Percentiles rank a stretch among this genome's conserved stretches.
Conservation (phyloP, 2,797 vertebrate species). For the Brachyrhaphis roseni region DNA sequence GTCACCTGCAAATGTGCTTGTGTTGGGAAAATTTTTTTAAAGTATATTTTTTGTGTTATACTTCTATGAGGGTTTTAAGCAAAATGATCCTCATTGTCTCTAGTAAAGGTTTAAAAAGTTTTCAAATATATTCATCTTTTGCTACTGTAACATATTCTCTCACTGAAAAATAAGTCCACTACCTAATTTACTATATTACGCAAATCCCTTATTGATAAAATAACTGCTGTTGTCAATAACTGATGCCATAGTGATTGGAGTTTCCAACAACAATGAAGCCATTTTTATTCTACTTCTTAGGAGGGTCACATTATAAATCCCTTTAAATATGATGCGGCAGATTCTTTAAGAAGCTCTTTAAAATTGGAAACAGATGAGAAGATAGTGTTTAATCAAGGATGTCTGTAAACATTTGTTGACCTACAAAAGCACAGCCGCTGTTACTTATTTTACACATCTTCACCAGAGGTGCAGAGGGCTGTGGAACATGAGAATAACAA, state of each 20-base stretch:
- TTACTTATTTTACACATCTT: neutral
- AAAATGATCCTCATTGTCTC: neutral
- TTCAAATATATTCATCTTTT: neutral
- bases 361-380: neutral
- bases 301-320: neutral
- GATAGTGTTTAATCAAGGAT: neutral
- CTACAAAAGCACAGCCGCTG: neutral
- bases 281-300: neutral
- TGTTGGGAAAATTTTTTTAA: neutral
- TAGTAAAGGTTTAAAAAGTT: neutral
- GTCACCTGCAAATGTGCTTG: neutral
- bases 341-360: neutral
- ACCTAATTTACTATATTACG: neutral
- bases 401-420: neutral
- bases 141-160: neutral
- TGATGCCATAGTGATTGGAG: neutral
- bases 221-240: neutral
- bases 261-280: neutral
- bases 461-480: neutral
- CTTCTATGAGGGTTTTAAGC: neutral
- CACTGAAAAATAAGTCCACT: neutral
- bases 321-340: neutral
- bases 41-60: neutral
- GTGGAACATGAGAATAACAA: neutral
- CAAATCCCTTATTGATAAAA: neutral